phyloP scores from a whole-genome alignment of 2,888 invertebrate genomes.

The Terebella lapidaria region DNA sequence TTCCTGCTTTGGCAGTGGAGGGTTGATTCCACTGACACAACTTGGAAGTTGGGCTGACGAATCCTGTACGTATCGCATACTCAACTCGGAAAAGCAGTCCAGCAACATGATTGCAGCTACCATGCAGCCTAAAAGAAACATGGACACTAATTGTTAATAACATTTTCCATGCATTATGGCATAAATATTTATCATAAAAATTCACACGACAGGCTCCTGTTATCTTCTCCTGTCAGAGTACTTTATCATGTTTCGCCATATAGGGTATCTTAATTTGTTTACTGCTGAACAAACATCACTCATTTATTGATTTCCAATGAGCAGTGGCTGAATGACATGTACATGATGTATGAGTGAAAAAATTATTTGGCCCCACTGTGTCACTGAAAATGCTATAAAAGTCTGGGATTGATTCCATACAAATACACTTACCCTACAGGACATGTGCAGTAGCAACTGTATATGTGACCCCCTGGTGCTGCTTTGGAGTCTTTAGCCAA shows the following conservation, averaged over 20 bases:
- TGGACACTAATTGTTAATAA: not conserved
- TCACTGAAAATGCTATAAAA: no score
- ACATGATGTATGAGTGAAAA: no score
- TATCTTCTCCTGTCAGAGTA: no score
- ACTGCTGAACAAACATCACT: no score
- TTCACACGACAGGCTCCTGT: no score
- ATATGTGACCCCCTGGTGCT: not conserved
- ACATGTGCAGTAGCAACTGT: conserved; percentile 1
- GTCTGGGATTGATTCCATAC: not conserved
- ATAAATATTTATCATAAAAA: no score
- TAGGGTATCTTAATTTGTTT: no score
- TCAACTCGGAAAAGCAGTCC: conserved; percentile 2
- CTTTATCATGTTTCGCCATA: no score
- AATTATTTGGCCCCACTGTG: no score
- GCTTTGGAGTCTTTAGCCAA: not conserved
- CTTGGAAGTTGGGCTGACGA: not conserved
- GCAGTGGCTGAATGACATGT: no score
- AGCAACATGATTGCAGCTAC: conserved; percentile 1
- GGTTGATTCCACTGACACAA: not conserved
- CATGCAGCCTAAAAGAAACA: conserved; percentile 1
- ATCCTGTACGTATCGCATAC: not conserved
- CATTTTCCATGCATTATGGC: no score
- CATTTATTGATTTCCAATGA: no score
- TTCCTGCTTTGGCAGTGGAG: not conserved
- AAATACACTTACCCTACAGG: not conserved